Evolutionary conservation across 2,888 invertebrate genomes (phyloP).

Genomic region (Eupithecia abbreviata): DNA sequence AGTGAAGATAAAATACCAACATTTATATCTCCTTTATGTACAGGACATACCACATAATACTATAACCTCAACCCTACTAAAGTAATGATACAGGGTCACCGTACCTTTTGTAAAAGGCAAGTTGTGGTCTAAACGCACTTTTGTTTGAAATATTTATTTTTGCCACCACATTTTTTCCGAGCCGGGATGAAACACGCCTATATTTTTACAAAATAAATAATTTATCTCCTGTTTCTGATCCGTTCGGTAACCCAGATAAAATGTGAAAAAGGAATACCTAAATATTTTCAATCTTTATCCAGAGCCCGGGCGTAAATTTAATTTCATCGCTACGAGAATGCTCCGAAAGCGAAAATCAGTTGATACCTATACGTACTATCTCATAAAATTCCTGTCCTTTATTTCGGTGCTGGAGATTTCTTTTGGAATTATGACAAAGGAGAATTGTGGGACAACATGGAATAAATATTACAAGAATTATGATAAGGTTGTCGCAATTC

Average conservation of each 20-base stretch:
- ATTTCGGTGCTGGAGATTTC: not conserved
- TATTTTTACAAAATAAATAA: constrained; percentile 6
- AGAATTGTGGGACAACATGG: not conserved
- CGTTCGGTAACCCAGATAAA: constrained; percentile 23
- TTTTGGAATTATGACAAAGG: not conserved
- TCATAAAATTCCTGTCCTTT: not conserved
- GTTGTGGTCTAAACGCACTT: not conserved
- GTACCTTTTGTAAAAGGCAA: not conserved
- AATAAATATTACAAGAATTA: not conserved
- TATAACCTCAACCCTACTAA: not conserved
- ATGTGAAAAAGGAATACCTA: constrained; percentile 25
- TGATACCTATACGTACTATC: not conserved
- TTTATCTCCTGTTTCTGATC: constrained; percentile 23
- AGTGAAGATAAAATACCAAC: not conserved
- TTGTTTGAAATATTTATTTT: constrained; percentile 12
- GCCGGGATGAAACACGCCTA: not conserved
- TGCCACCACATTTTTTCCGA: not conserved
- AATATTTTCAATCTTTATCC: constrained; percentile 27
- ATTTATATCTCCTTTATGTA: constrained; percentile 10
- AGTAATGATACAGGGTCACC: not conserved
- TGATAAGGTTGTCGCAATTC: not conserved
- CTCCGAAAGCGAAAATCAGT: not conserved
- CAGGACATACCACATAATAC: not conserved
- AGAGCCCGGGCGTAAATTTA: constrained; percentile 17
- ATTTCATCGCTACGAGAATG: constrained; percentile 17